phyloP scores from a whole-genome alignment of 2,113 vertebrate genomes.

The Oreochromis niloticus region DNA sequence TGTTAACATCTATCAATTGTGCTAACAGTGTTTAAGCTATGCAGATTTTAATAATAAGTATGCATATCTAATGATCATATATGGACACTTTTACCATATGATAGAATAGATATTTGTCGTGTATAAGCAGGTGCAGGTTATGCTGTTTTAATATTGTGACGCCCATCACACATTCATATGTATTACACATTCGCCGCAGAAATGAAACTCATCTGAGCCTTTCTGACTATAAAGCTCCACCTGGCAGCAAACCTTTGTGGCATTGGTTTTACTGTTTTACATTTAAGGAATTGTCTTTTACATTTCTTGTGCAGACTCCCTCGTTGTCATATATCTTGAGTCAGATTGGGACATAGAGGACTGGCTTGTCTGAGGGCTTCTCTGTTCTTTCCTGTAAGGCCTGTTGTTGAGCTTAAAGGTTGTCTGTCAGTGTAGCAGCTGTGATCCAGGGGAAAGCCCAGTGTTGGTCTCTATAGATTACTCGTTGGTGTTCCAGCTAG shows the following conservation, averaged over 20 bases:
- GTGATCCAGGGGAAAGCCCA: not conserved
- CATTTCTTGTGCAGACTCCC: not conserved
- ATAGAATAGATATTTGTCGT: not conserved
- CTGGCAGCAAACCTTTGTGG: not conserved
- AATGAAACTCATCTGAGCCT: not conserved
- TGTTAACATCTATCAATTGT: not conserved
- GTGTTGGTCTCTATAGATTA: not conserved
- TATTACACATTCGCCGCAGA: not conserved
- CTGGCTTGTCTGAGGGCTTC: not conserved
- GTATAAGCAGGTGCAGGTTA: not conserved
- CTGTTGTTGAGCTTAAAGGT: not conserved
- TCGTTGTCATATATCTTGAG: not conserved
- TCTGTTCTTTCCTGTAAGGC: not conserved
- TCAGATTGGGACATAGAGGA: no score
- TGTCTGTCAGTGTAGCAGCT: no score
- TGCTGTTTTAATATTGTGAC: not conserved
- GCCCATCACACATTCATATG: not conserved
- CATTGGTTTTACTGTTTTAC: not conserved
- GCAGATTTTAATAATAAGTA: not conserved
- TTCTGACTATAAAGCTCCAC: not conserved
- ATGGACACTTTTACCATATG: not conserved
- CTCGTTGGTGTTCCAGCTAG: not conserved
- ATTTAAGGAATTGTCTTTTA: not conserved
- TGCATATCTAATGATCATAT: not conserved
- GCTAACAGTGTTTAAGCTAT: not conserved